Evolutionary conservation across 2,888 invertebrate genomes (phyloP).

Genomic region (Rambutsinella grinnellia): DNA sequence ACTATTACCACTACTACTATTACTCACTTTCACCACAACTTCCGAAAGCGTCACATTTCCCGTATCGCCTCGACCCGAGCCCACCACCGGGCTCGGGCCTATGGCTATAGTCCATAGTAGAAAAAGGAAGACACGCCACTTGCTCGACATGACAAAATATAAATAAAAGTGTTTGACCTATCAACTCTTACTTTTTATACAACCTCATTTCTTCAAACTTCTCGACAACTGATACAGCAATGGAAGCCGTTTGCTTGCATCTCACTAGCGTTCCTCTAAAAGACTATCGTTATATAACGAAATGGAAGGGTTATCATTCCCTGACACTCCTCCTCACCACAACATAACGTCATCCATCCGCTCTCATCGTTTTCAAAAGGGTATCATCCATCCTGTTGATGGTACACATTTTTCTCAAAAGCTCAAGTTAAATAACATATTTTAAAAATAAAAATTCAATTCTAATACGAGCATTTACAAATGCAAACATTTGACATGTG

Average conservation of each 20-base stretch:
- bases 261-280: no score
- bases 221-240: no score
- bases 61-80: conserved; percentile 47
- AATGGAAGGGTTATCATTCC: background rate
- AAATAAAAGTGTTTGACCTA: conserved; percentile 50
- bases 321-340: background rate
- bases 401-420: background rate
- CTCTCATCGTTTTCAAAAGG: conserved; percentile 5
- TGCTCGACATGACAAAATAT: conserved; percentile 52
- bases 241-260: background rate
- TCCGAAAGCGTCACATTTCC: conserved; percentile 10
- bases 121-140: conserved; percentile 49
- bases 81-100: conserved; percentile 43
- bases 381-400: conserved; percentile 27
- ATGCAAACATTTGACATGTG: conserved; percentile 33
- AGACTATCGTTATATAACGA: no score
- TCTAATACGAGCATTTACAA: conserved; percentile 5
- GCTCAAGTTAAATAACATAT: no score
- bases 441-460: no score
- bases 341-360: conserved; percentile 15
- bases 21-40: conserved; percentile 16
- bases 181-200: conserved; percentile 63
- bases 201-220: conserved; percentile 50
- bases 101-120: conserved; percentile 49
- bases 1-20: conserved; percentile 14